Evolutionary conservation across 2,797 vertebrate genomes (phyloP), one percentile per base, ranked within the genome.

Genomic region (Smutsia gigantea): DNA sequence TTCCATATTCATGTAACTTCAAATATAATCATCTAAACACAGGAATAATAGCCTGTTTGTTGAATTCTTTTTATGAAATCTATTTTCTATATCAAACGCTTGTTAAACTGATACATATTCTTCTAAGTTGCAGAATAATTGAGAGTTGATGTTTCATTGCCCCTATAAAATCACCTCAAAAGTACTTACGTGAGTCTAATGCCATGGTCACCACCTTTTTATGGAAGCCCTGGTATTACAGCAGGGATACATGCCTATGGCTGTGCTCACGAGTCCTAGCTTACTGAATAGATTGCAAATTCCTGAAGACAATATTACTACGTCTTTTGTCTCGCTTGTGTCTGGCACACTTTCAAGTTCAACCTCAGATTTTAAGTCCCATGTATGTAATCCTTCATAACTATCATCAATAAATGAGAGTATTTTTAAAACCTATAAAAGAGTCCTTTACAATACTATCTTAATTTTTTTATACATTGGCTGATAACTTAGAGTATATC

Each of bases 341-440:
- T 46, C 78, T 86, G 55, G n/a, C n/a, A 64, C 18, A 95, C 49
- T 92, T 96, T 83, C 51, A 93, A 61, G 71, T 37, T 90, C 46
- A 74, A n/a, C 37, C 21, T 89, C 23, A 39, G 79, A 75, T 74
- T 95, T 78, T 83, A 89, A 92, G n/a, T 42, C 21, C 23, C 14
- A 15, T 82, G 1, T 86, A 23, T 64, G 25, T 51, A 84, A 29
- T 91, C 11, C 25, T 55, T 79, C 37, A n/a, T 63, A 79, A 92
- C 63, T 83, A 21, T 93, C n/a, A 49, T 79, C 53, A 64, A 42
- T 87, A 78, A 86, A 29, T 53, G 1, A 29, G 4, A 53, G 13
- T 87, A 66, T 63, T 92, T 96, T 82, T 34, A 55, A 91, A 59
- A 63, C 4, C n/a, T 51, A 2, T 57, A 91, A 89, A 92, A 46